A percentile compares a stretch with the other conserved stretches of the same genome.
phyloP scores from a whole-genome alignment of 2,888 invertebrate species.

The Graphium colonna region DNA sequence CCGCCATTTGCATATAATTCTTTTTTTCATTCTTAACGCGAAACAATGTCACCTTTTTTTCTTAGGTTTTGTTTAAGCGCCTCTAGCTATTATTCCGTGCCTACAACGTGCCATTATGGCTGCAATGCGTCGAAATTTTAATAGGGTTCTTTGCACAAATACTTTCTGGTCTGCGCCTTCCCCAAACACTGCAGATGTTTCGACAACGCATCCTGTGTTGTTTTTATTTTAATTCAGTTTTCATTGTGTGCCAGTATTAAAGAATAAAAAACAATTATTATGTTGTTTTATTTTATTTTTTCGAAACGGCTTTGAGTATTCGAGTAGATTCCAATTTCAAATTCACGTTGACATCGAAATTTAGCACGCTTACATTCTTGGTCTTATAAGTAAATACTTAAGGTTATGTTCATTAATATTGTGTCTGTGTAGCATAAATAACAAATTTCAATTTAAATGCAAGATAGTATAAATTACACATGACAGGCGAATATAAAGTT shows the following conservation, averaged over 20 bases:
- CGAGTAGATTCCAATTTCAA: no score
- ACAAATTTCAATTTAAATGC: no score
- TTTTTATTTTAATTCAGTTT: slow-evolving; percentile 14
- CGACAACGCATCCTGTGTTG: slow-evolving; percentile 4
- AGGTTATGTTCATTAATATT: no score
- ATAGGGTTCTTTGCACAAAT: slow-evolving; percentile 55
- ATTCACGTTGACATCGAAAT: no score
- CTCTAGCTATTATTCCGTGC: slow-evolving; percentile 51
- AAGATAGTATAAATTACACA: no score
- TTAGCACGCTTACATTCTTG: no score
- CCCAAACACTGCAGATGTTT: slow-evolving; percentile 27
- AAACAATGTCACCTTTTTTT: slow-evolving; percentile 39
- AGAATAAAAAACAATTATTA: no score
- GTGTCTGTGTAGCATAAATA: no score
- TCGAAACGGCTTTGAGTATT: no score
- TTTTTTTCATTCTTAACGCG: slow-evolving; percentile 49
- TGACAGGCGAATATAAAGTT: no score
- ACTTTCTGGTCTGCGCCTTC: slow-evolving; percentile 27
- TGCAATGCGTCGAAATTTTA: slow-evolving; percentile 62
- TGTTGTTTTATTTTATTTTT: no score
- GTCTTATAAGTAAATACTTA: no score
- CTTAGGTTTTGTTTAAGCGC: slow-evolving; percentile 49
- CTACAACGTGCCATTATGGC: slow-evolving; percentile 59
- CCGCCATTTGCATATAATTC: slow-evolving; percentile 49
- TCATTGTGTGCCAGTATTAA: background rate